Percentiles rank a stretch among this genome's conserved stretches.
Conservation (phyloP, 2,113 vertebrate genomes). For the Prionailurus bengalensis region DNA sequence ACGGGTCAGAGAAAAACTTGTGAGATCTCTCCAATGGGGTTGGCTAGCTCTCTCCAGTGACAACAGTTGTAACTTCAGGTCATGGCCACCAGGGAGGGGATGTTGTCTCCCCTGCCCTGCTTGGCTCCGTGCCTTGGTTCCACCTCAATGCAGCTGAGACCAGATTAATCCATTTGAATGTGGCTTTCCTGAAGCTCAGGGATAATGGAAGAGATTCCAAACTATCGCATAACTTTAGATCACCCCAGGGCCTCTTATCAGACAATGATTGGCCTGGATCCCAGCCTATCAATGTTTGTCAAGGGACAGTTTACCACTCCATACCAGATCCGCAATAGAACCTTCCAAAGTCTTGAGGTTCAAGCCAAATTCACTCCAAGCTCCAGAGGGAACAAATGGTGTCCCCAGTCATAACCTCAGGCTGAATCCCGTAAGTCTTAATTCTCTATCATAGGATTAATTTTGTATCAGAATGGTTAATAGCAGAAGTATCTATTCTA, state of each 20-base stretch:
- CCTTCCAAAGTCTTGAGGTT: background rate
- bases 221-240: background rate
- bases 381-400: background rate
- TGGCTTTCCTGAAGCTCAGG: background rate
- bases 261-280: background rate
- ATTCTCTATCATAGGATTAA: background rate
- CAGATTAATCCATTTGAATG: background rate
- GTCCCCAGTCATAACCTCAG: background rate
- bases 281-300: background rate
- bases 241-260: background rate
- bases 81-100: background rate
- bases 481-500: background rate
- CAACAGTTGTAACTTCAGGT: background rate
- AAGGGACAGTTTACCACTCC: background rate
- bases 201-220: background rate
- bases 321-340: background rate
- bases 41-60: background rate
- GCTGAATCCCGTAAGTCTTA: background rate
- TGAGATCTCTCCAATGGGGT: accelerated
- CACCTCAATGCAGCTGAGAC: background rate
- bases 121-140: background rate
- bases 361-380: background rate
- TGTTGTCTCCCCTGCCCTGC: background rate
- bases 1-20: background rate
- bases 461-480: background rate